Conservation (phyloP, 2,797 vertebrate species). For the Phrynocephalus vlangalii region DNA sequence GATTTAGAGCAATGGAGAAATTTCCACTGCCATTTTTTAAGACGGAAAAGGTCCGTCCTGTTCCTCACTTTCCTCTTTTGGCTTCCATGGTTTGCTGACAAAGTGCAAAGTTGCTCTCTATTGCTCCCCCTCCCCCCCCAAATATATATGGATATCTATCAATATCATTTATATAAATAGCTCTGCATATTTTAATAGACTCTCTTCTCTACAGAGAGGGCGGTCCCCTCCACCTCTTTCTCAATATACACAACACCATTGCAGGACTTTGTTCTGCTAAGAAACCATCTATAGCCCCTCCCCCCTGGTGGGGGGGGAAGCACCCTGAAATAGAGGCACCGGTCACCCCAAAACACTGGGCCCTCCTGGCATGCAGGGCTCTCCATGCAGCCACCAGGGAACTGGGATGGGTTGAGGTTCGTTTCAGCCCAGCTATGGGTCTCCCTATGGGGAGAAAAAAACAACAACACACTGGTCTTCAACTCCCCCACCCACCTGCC, state of each 20-base stretch:
- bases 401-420: too few relatives aligned
- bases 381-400: not conserved
- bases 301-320: too few relatives aligned
- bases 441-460: not conserved
- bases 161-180: slow-evolving; percentile 39
- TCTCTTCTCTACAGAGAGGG: not conserved
- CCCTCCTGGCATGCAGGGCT: not conserved
- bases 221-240: not conserved
- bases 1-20: not conserved
- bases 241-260: not conserved
- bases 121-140: not conserved
- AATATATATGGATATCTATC: slow-evolving; percentile 6
- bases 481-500: too few relatives aligned
- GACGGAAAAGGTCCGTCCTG: not conserved
- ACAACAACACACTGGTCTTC: too few relatives aligned
- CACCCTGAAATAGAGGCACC: not conserved
- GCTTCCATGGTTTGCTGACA: not conserved
- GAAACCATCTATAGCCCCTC: not conserved
- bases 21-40: not conserved
- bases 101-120: slow-evolving; percentile 19
- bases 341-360: not conserved
- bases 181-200: slow-evolving; percentile 30
- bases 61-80: too few relatives aligned
- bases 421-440: not conserved
- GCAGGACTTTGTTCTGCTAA: not conserved